Base-by-base conservation (phyloP, 2,113 vertebrate genomes). In the Vulpes ferrilata region DNA sequence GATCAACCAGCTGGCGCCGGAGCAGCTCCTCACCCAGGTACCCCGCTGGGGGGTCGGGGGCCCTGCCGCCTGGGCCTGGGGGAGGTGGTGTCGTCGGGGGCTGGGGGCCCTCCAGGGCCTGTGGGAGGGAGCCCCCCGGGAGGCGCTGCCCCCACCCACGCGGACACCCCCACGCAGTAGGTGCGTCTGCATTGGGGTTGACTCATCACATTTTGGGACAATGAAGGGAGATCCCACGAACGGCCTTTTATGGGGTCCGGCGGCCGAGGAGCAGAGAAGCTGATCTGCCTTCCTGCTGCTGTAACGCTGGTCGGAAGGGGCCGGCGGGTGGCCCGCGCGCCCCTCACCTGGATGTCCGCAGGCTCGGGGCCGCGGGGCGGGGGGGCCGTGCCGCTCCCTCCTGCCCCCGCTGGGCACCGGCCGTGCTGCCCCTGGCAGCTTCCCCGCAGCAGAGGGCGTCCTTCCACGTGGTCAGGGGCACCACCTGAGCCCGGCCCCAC, bases 11-110 rank as follows among this genome's bases (percentile, higher is more conserved):
- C 97, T 99, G 51, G 98, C 96, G 11, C 97, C 99, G 7, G 98
- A 99, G 0, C 99, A 99, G 81, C 99, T 99, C 27, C 95, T 99
- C 32, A 99, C 99, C 64, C 99, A 99, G 99, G 99, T 99, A 99
- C 27, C 59, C 38, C 7, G 13, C 25, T 25, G 30, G 43, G 43
- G 43, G 43, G 43, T 43, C 6, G 43, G 43, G 43, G 43, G 43
- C 43, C 6, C 43, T 5, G 20, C 19, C n/a, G 35, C n/a, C n/a
- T 20, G 78, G 13, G n/a, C 51, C 27, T 78, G 73, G 53, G 65
- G 43, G 43, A 43, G 43, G 43, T 6, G 43, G 43, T 43, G 43
- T 43, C 43, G 1, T 6, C 1, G 7, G 43, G 43, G 7, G 7
- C 43, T 43, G 43, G 43, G 43, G 6, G 6, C 43, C 7, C 1